Conservation (phyloP, 2,113 vertebrate species). For the Pagrus major region DNA sequence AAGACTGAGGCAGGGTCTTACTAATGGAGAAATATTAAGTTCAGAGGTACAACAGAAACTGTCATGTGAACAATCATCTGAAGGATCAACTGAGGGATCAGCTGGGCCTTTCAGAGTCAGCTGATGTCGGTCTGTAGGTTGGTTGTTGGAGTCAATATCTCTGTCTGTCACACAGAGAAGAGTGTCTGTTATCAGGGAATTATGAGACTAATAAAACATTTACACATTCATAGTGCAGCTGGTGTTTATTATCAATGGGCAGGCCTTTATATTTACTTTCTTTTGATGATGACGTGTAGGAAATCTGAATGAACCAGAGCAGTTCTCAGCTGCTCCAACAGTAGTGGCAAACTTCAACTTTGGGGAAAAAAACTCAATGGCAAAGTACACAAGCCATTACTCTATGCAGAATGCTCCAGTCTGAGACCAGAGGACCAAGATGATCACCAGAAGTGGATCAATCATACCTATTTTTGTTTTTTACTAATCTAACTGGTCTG, state of each 20-base stretch:
- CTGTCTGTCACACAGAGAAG: background rate
- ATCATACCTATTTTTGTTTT: too few relatives aligned
- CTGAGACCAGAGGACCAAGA: too few relatives aligned
- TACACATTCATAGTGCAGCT: background rate
- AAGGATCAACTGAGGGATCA: background rate
- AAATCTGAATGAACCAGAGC: too few relatives aligned
- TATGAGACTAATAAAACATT: background rate
- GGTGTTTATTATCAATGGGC: background rate
- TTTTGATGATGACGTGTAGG: too few relatives aligned
- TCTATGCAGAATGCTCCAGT: too few relatives aligned
- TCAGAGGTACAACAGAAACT: background rate
- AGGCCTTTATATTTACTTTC: too few relatives aligned
- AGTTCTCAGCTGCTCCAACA: too few relatives aligned
- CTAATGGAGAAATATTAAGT: background rate
- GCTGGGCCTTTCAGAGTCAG: background rate
- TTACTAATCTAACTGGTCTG: too few relatives aligned
- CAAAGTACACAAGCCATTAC: too few relatives aligned
- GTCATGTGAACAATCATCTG: background rate
- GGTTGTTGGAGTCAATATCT: background rate
- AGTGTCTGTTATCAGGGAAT: background rate
- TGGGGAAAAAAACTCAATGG: too few relatives aligned
- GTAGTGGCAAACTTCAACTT: too few relatives aligned
- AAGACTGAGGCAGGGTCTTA: background rate
- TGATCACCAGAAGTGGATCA: too few relatives aligned
- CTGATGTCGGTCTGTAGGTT: background rate